Evolutionary conservation across 1,140 invertebrate species (phyloP).

Genomic region (Hyposmocoma kahamanoa): DNA sequence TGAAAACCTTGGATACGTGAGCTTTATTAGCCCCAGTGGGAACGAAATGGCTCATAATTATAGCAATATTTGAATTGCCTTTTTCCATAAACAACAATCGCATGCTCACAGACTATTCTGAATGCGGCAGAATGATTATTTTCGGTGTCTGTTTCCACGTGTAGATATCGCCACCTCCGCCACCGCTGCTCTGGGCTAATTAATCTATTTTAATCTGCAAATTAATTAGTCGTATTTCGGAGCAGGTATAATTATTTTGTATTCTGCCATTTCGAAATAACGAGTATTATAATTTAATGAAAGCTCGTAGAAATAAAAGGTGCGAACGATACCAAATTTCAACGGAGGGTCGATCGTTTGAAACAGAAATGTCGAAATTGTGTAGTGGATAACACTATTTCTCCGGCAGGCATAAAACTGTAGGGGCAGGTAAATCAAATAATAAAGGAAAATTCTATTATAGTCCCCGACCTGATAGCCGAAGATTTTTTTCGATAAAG

Average conservation of each 20-base stretch:
- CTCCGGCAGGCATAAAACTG: slow-evolving; percentile 53
- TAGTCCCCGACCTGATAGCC: slow-evolving; percentile 41
- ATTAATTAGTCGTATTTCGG: background rate
- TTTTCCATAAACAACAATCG: slow-evolving; percentile 48
- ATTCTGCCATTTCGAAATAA: too few relatives aligned
- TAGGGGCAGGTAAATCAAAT: slow-evolving; percentile 61
- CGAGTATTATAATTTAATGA: too few relatives aligned
- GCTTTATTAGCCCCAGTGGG: slow-evolving; percentile 40
- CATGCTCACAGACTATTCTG: slow-evolving; percentile 44
- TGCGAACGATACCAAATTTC: too few relatives aligned
- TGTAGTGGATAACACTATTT: slow-evolving; percentile 42
- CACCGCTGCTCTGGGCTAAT: background rate
- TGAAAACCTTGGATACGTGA: slow-evolving; percentile 27
- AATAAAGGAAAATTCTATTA: slow-evolving; percentile 67
- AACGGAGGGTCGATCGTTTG: too few relatives aligned
- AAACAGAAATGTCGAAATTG: background rate
- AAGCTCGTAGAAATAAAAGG: too few relatives aligned
- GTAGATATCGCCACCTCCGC: too few relatives aligned
- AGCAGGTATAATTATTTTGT: too few relatives aligned
- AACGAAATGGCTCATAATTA: slow-evolving; percentile 49
- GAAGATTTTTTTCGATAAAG: slow-evolving; percentile 48
- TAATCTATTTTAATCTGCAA: background rate
- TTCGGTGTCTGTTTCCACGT: slow-evolving; percentile 24
- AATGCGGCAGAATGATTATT: slow-evolving; percentile 35
- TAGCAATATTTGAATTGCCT: slow-evolving; percentile 49